Evolutionary conservation across 2,888 invertebrate species (phyloP).

Genomic region (Oscheius myriophilus): DNA sequence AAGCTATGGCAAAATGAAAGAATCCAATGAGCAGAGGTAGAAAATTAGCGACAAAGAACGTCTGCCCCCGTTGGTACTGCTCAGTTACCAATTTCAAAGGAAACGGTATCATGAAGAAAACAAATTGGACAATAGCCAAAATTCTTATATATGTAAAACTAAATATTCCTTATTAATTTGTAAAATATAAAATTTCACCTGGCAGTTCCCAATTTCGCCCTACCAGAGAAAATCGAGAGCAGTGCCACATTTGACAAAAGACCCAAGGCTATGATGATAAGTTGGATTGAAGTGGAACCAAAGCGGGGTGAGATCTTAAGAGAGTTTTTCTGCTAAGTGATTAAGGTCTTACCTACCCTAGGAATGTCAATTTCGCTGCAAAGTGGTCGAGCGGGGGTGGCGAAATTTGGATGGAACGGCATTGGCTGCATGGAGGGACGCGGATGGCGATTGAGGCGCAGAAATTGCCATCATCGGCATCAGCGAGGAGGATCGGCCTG

Average conservation of each 20-base stretch:
- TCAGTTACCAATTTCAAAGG: slow-evolving; percentile 54
- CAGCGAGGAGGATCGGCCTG: too few species aligned
- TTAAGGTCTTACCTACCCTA: background rate
- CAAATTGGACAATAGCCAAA: slow-evolving; percentile 49
- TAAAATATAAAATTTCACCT: slow-evolving; percentile 24
- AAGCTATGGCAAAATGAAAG: slow-evolving; percentile 51
- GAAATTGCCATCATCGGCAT: too few species aligned
- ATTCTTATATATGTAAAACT: slow-evolving; percentile 53
- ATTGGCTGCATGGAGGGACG: background rate
- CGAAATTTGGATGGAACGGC: slow-evolving; percentile 23
- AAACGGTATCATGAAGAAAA: slow-evolving; percentile 53
- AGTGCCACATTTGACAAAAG: slow-evolving; percentile 38
- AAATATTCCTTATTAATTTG: background rate
- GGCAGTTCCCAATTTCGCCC: slow-evolving; percentile 48
- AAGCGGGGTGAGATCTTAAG: slow-evolving; percentile 32
- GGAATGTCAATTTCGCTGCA: slow-evolving; percentile 23
- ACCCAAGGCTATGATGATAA: slow-evolving; percentile 37
- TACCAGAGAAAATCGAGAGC: slow-evolving; percentile 43
- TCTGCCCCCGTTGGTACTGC: slow-evolving; percentile 52
- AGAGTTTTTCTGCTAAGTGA: background rate
- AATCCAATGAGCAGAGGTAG: slow-evolving; percentile 46
- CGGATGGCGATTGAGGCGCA: too few species aligned
- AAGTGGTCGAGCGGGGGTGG: slow-evolving; percentile 11
- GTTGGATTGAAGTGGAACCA: slow-evolving; percentile 32
- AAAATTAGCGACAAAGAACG: slow-evolving; percentile 52